phyloP scores from a whole-genome alignment of 2,888 invertebrate genomes.

The Chelonus formosanus region DNA sequence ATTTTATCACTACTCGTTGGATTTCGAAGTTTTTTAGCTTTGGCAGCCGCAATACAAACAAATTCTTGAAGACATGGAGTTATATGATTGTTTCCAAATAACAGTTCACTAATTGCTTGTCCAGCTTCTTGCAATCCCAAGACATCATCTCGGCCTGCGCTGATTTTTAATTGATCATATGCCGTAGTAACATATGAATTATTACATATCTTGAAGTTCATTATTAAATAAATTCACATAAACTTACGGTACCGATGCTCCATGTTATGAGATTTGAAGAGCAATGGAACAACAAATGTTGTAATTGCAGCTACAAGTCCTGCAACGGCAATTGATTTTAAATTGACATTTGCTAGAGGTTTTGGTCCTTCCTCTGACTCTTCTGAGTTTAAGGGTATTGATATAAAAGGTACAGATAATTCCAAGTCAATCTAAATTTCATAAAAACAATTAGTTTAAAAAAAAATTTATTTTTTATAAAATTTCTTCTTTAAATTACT shows the following conservation, averaged over 20 bases:
- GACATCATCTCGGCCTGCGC: constrained; percentile 47
- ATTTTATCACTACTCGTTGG: constrained; percentile 62
- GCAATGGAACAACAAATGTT: constrained; percentile 68
- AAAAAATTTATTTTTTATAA: constrained; percentile 23
- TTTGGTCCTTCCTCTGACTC: constrained; percentile 61
- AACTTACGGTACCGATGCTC: constrained; percentile 45
- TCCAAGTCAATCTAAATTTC: constrained; percentile 71
- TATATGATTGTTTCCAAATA: constrained; percentile 56
- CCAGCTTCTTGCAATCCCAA: constrained; percentile 47
- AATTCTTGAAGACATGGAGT: constrained; percentile 60
- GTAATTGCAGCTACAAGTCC: constrained; percentile 70
- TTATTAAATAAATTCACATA: constrained; percentile 6
- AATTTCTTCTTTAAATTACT: constrained; percentile 53
- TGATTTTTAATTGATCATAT: constrained; percentile 12
- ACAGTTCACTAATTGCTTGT: constrained; percentile 55
- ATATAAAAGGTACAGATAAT: constrained; percentile 74
- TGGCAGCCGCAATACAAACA: constrained; percentile 57
- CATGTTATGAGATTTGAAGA: constrained; percentile 38
- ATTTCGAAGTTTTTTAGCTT: constrained; percentile 47
- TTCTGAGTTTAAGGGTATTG: constrained; percentile 72
- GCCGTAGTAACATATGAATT: neutral
- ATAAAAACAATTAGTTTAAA: too few species aligned
- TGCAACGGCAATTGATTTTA: constrained; percentile 70
- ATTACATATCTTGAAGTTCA: constrained; percentile 15
- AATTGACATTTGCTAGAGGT: constrained; percentile 72